Base-by-base conservation (phyloP, 1,140 invertebrate genomes). In the Sinonovacula constricta region DNA sequence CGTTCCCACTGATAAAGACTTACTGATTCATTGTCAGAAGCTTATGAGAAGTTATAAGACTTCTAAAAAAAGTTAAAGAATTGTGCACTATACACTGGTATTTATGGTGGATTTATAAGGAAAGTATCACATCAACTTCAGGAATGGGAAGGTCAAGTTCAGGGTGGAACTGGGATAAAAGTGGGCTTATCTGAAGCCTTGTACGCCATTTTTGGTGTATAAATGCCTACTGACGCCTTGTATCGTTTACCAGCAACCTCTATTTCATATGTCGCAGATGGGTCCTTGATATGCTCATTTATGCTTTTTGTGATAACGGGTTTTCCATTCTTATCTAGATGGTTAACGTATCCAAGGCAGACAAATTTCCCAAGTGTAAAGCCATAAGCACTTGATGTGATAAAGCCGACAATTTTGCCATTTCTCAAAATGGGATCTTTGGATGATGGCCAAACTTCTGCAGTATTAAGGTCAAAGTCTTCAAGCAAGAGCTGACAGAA, bases 391-490 rank as follows among this genome's bases (percentile, higher is more conserved):
- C 97, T 97, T 7, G 97, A 98, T 0, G 98, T 99, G 3, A 96
- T 98, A 86, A 95, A 94, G 0, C 98, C 98, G 83, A 95, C 96
- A 91, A 95, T 95, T 87, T 95, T 94, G 24, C 96, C 97, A 78
- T 93, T 91, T 18, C 92, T 91, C 88, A 96, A 99, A 85, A 99
- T 98, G 0, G 98, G 97, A 89, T 99, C 98, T 2, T 95, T 95
- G 67, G 98, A 97, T 96, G 97, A 99, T 54, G 96, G 96, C 96
- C 97, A 98, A 24, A 95, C 92, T 90, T 99, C 98, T n/a, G n/a
- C n/a, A n/a, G 95, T 94, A 81, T 99, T 97, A 53, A 93, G 92
- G 92, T 99, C 96, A 90, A 99, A 97, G 91, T 98, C 96, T 36
- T 97, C 96, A 0, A 99, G 89, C 36, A 98, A 88, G 36, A 99